A percentile compares a stretch with the other conserved stretches of the same genome.
phyloP scores from a whole-genome alignment of 2,113 vertebrate genomes.

The Syngnathus scovelli region DNA sequence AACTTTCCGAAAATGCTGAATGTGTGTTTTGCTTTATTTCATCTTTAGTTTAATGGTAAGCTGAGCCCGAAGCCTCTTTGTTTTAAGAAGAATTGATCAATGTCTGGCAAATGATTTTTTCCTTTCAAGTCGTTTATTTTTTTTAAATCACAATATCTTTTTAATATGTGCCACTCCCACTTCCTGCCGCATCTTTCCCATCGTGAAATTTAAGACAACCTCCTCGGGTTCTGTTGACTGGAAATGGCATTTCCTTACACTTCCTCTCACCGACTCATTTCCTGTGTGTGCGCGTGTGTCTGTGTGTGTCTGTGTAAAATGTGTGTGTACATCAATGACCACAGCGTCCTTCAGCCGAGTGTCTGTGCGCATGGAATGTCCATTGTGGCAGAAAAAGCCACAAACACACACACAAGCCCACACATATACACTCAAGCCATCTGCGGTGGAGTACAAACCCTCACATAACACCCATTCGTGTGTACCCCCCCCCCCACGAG shows the following conservation, averaged over 20 bases:
- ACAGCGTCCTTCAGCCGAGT: constrained; percentile 3
- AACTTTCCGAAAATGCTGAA: background rate
- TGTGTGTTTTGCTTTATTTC: background rate
- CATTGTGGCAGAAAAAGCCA: constrained; percentile 16
- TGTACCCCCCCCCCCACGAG: constrained; percentile 27
- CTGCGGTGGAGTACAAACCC: constrained; percentile 45
- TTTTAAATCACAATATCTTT: background rate
- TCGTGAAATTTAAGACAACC: constrained; percentile 28
- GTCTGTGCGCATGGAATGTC: constrained; percentile 14
- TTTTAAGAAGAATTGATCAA: background rate
- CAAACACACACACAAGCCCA: constrained; percentile 21
- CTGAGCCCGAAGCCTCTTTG: background rate
- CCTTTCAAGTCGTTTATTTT: background rate
- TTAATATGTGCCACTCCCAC: background rate
- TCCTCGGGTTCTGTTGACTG: constrained; percentile 24
- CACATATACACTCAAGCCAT: constrained; percentile 49
- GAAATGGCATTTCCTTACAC: constrained; percentile 43
- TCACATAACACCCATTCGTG: constrained; percentile 34
- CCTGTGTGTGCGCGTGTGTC: constrained; percentile 7
- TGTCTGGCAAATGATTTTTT: background rate
- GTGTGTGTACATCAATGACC: constrained; percentile 4
- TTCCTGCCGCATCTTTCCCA: constrained; percentile 28
- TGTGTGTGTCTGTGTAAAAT: constrained; percentile 1
- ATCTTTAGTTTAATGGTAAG: background rate
- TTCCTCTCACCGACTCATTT: constrained; percentile 22